phyloP scores from a whole-genome alignment of 2,797 vertebrate genomes.

The Sciaenops ocellatus region DNA sequence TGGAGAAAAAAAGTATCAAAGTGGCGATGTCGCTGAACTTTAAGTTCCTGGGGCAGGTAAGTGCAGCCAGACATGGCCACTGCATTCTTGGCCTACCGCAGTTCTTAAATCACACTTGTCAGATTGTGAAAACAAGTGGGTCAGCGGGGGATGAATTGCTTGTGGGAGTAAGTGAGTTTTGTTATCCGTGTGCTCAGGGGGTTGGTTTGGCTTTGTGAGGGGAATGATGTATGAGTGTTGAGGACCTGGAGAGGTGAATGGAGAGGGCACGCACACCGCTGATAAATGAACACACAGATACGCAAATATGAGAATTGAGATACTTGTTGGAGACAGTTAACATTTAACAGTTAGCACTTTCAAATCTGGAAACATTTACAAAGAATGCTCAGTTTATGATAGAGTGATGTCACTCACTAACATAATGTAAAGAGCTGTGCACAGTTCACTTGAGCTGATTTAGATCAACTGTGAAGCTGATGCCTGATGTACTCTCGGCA shows the following conservation, averaged over 20 bases:
- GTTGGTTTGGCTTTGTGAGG: conserved; percentile 59
- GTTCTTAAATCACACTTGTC: conserved; percentile 79
- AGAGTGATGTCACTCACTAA: background rate
- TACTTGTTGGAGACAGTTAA: conserved; percentile 5
- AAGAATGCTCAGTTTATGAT: background rate
- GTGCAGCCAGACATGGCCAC: conserved; percentile 50
- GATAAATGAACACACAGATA: conserved; percentile 44
- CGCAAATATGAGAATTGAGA: conserved; percentile 11
- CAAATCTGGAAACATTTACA: background rate
- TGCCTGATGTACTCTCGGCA: background rate
- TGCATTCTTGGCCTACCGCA: conserved; percentile 55
- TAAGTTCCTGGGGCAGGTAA: conserved; percentile 52
- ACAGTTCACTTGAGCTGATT: background rate
- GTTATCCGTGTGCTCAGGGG: conserved; percentile 65
- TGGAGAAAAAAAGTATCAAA: conserved; percentile 47
- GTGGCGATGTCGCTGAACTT: conserved; percentile 57
- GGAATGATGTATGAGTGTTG: conserved; percentile 66
- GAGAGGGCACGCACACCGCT: conserved; percentile 39
- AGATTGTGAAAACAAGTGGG: conserved; percentile 73
- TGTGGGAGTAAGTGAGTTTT: conserved; percentile 68
- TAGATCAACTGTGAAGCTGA: conserved; percentile 1
- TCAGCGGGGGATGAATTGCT: conserved; percentile 71
- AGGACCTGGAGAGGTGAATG: conserved; percentile 55
- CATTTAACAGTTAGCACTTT: conserved; percentile 6
- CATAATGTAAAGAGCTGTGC: conserved; percentile 14